phyloP scores from a whole-genome alignment of 2,113 vertebrate genomes.

The Gracilinanus agilis region DNA sequence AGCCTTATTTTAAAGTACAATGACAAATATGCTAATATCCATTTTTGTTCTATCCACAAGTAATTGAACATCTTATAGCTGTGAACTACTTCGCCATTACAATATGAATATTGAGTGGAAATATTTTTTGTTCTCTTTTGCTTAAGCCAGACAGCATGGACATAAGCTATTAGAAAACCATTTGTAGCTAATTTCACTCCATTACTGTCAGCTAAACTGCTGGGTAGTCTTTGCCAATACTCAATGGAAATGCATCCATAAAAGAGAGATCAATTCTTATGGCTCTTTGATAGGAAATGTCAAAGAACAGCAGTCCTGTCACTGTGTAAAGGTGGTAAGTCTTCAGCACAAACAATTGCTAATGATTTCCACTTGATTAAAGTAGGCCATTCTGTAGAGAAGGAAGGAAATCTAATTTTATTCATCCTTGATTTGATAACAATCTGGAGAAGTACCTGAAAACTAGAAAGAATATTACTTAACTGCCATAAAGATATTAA shows the following conservation, averaged over 20 bases:
- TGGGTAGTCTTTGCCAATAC: neutral
- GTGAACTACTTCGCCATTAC: slow-evolving; percentile 59
- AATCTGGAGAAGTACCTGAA: slow-evolving; percentile 21
- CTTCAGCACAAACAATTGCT: neutral
- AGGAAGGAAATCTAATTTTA: slow-evolving; percentile 19
- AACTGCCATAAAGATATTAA: neutral
- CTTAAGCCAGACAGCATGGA: slow-evolving; percentile 61
- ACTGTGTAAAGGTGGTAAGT: slow-evolving; percentile 24
- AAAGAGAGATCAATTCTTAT: neutral
- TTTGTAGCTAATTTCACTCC: neutral
- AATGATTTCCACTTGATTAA: slow-evolving; percentile 6
- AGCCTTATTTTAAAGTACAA: slow-evolving; percentile 81
- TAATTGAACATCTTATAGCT: slow-evolving; percentile 71
- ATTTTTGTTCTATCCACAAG: slow-evolving; percentile 71
- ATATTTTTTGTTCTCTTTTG: slow-evolving; percentile 51
- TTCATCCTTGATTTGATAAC: neutral
- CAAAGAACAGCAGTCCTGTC: neutral
- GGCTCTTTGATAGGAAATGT: neutral
- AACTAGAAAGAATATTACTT: slow-evolving; percentile 15
- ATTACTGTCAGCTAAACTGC: slow-evolving; percentile 1
- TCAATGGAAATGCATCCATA: neutral
- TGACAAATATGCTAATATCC: slow-evolving; percentile 79
- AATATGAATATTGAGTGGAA: slow-evolving; percentile 62
- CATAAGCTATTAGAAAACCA: slow-evolving; percentile 45
- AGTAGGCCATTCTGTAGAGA: neutral